Base-by-base conservation (phyloP, 2,888 invertebrate species). In the Eurytoma adleriae region DNA sequence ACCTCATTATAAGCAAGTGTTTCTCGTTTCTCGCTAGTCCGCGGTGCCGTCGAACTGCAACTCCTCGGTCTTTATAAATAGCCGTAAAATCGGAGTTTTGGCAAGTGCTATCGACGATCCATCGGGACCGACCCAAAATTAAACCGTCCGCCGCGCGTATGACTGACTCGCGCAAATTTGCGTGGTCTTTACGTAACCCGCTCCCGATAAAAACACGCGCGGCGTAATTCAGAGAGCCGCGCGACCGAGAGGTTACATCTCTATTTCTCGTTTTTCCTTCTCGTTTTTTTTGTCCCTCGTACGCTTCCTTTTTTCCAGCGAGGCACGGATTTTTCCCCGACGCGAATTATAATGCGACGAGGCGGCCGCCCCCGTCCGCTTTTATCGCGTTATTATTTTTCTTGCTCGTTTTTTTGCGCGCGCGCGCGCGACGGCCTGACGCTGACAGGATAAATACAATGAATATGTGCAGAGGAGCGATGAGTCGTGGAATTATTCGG, bases 401-500 rank as follows among this genome's bases (percentile, higher is more conserved):
- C 69, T 80, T 64, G 52, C 52, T 80, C 64, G 69, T 61, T 64
- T 64, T 78, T 69, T 72, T 62, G 18, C 27, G 18, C 62, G 13
- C 54, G 7, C 20, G 50, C 16, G 7, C 40, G 16, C 61, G 66
- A 27, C 70, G 52, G 30, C 71, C 73, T 72, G 80, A 78, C 73
- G 73, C 73, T 73, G 80, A 80, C 80, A 73, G 77, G 64, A 77
- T 78, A 74, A 80, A 74, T 74, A 80, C 77, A 78, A 80, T 78
- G 77, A 80, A 80, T 80, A 78, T 74, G 73, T 70, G 80, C 80
- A 62, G 80, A 75, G 79, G 67, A 80, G 75, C 71, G 79, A 79
- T 79, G 79, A 81, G 74, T 78, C 81, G 71, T 66, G 74, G 78
- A 78, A 79, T 81, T 81, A 79, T 81, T 81, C 64, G 78, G 57